Percentiles rank a stretch among this genome's conserved stretches.
These are phyloP conservation scores for Spinibarbus caldwelli DNA, from an alignment of 2,797 vertebrate genomes.

Conservation along the genomic window DNA sequence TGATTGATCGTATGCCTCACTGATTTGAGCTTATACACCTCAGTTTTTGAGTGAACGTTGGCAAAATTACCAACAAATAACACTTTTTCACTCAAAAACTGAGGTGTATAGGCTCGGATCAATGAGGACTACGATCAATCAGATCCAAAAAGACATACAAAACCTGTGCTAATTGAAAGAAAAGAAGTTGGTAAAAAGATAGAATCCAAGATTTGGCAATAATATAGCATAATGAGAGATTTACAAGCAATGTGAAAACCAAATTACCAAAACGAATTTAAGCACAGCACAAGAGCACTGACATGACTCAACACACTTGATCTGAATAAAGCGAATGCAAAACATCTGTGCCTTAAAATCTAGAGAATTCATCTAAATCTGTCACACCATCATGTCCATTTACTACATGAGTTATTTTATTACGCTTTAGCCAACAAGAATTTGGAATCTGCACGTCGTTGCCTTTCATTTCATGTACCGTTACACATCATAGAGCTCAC, in stretches of 20 bases:
- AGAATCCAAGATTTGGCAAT: not conserved
- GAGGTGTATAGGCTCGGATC: not conserved
- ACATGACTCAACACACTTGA: not conserved
- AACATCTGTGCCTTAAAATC: not conserved
- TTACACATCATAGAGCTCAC: conserved; percentile 31
- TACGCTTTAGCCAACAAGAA: conserved; percentile 31
- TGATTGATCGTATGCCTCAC: not conserved
- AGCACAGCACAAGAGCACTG: not conserved
- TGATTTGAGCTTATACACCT: not conserved
- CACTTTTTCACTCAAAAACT: too few relatives aligned
- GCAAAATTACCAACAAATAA: too few relatives aligned
- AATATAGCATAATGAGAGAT: not conserved
- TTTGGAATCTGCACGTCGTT: conserved; percentile 13
- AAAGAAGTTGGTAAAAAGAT: not conserved
- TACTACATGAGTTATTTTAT: conserved; percentile 32
- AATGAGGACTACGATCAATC: not conserved
- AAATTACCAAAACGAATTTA: not conserved
- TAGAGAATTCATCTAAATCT: not conserved
- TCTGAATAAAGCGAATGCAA: not conserved
- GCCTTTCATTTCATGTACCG: conserved; percentile 47
- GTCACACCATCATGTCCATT: conserved; percentile 12
- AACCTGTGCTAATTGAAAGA: not conserved
- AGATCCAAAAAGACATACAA: not conserved
- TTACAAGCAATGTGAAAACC: not conserved
- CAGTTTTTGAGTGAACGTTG: not conserved